Base-by-base conservation (phyloP, 2,113 vertebrate species). In the Odontophorus gujanensis region DNA sequence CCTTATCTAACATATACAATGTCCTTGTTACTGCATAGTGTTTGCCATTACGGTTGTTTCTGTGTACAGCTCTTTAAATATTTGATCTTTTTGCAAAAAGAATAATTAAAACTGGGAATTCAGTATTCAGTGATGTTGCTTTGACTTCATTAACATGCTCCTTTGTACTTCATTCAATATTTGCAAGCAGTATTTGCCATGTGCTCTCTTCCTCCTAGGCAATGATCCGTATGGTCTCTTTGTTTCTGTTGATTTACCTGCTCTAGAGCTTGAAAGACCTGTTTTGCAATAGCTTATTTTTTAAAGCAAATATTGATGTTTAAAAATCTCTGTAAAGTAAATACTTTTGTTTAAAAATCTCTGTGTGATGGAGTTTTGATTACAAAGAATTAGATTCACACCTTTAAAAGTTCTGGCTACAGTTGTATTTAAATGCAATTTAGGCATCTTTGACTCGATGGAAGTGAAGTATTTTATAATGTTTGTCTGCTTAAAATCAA, bases 81-180 rank as follows among this genome's bases (percentile, higher is more conserved):
- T 81, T 78, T 75, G 57, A 45, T 25, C 7, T 16, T 65, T 79
- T 93, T 92, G 42, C 38, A 71, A 28, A n/a, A 77, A 50, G 21
- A 77, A 13, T 61, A 84, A 88, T 86, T 95, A 90, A 84, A 89
- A 84, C 4, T 45, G 40, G 13, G 40, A 84, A 22, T 66, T 80
- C 32, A 48, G 8, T 26, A 7, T 72, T 86, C 48, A 65, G 40
- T 72, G 66, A 40, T 93, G 42, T 57, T 91, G n/a, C 58, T 93
- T 92, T 89, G 55, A 77, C 62, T 94, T 87, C 30, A 85, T 81
- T 88, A 79, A 62, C 71, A 88, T 53, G 30, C 21, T 88, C 18
- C 42, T 68, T 92, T 66, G 67, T 76, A 40, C 24, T 86, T 85
- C 43, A 65, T 73, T 92, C 12, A 5, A 24, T 85, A 91, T 85